Evolutionary conservation across 2,888 invertebrate species (phyloP).

Genomic region (Drosophila helvetica): DNA sequence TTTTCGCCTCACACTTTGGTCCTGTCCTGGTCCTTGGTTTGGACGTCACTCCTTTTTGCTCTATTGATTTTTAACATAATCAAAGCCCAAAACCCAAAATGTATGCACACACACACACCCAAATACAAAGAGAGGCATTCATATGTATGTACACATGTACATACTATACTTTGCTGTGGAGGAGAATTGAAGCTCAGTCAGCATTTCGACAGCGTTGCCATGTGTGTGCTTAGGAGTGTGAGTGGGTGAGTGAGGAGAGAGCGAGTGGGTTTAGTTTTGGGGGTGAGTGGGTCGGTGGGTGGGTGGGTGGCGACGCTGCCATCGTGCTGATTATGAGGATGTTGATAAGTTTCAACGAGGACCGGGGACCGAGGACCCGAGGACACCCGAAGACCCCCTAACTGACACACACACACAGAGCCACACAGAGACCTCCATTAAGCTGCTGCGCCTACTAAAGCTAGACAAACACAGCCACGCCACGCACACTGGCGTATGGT

Average conservation of each 20-base stretch:
- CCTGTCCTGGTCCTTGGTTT: slow-evolving; percentile 2
- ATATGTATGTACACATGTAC: slow-evolving; percentile 39
- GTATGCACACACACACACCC: slow-evolving; percentile 57
- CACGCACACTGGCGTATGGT: slow-evolving; percentile 32
- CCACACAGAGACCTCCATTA: slow-evolving; percentile 37
- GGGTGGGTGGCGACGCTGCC: slow-evolving; percentile 61
- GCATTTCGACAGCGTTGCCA: slow-evolving; percentile 22
- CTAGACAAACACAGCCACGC: slow-evolving; percentile 35
- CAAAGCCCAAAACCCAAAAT: slow-evolving; percentile 76
- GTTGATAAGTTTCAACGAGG: slow-evolving; percentile 75
- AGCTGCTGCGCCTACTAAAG: slow-evolving; percentile 74
- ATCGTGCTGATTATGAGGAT: slow-evolving; percentile 77
- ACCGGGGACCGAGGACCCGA: slow-evolving; percentile 25
- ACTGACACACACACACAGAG: slow-evolving; percentile 52
- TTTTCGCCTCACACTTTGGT: slow-evolving; percentile 14
- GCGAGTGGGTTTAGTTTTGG: slow-evolving; percentile 38
- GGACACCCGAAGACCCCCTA: slow-evolving; percentile 46
- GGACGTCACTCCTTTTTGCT: slow-evolving; percentile 77
- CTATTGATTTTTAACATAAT: slow-evolving; percentile 83
- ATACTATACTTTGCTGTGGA: slow-evolving; percentile 9
- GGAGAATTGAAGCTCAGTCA: slow-evolving; percentile 42
- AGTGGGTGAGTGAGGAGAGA: slow-evolving; percentile 4
- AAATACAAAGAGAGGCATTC: slow-evolving; percentile 16
- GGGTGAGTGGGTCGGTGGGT: slow-evolving; percentile 25
- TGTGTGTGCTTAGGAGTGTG: slow-evolving; percentile 9